Evolutionary conservation across 1,140 invertebrate species (phyloP).

Genomic region (Drosophila quadrilineata): DNA sequence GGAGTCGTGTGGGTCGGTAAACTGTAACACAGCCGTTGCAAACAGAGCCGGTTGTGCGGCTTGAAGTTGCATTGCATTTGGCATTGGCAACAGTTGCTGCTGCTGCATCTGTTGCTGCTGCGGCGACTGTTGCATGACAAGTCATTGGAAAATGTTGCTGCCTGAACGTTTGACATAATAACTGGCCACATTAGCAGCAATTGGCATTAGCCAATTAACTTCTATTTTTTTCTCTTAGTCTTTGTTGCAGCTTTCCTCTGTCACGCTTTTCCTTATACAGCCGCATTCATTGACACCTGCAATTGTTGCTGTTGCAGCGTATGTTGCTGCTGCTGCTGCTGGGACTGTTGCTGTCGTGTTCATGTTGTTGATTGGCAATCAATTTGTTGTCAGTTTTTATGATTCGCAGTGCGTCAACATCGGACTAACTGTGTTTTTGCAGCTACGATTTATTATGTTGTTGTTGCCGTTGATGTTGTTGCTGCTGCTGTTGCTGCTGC

Average conservation of each 20-base stretch:
- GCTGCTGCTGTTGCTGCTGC: conserved; percentile 56
- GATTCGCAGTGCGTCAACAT: conserved; percentile 76
- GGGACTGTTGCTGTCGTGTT: conserved; percentile 63
- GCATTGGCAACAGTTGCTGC: conserved; percentile 31
- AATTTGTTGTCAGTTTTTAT: conserved; percentile 79
- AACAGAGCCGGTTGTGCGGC: conserved; percentile 37
- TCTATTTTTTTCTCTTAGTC: conserved; percentile 41
- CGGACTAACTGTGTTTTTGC: conserved; percentile 65
- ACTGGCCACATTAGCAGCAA: conserved; percentile 79
- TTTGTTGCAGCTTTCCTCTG: conserved; percentile 35
- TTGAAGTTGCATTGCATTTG: conserved; percentile 11
- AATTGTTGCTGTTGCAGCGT: conserved; percentile 48
- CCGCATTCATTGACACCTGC: conserved; percentile 78
- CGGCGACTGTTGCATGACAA: conserved; percentile 37
- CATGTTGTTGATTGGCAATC: conserved; percentile 78
- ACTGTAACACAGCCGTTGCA: conserved; percentile 56
- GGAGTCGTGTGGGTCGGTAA: conserved; percentile 66
- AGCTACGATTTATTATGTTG: conserved; percentile 48
- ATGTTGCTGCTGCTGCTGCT: conserved; percentile 11
- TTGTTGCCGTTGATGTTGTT: conserved; percentile 61
- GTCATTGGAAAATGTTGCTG: conserved; percentile 52
- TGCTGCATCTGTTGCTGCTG: conserved; percentile 11
- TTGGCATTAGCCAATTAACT: conserved; percentile 76
- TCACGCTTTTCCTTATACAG: conserved; percentile 73
- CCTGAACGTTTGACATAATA: conserved; percentile 78